A percentile compares a stretch with the other conserved stretches of the same genome.
phyloP scores from a whole-genome alignment of 2,797 vertebrate genomes.

The Lacerta viridis region DNA sequence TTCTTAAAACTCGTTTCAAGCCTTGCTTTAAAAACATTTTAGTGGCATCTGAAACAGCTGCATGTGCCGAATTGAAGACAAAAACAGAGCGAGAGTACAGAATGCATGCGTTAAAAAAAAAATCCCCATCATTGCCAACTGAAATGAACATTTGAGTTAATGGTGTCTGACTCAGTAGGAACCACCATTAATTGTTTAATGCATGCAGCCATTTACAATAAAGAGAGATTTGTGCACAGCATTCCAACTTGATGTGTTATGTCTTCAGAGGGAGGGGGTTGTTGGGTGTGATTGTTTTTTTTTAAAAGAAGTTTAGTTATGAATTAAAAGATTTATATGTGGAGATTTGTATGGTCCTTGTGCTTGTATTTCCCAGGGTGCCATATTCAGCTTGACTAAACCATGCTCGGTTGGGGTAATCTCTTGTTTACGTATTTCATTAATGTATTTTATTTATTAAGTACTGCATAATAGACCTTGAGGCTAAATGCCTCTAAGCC shows the following conservation, averaged over 20 bases:
- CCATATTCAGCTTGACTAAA: constrained; percentile 12
- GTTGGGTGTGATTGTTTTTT: constrained; percentile 32
- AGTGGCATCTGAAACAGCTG: background rate
- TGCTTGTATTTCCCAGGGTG: constrained; percentile 10
- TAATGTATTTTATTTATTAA: background rate
- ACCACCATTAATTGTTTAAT: constrained; percentile 40
- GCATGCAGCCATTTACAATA: constrained; percentile 25
- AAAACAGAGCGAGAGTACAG: background rate
- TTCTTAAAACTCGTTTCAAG: background rate
- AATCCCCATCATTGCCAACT: constrained; percentile 21
- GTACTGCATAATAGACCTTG: background rate
- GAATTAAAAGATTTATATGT: constrained; percentile 30
- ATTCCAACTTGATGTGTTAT: constrained; percentile 29
- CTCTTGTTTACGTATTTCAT: constrained; percentile 21
- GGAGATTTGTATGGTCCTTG: background rate
- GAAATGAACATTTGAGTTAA: constrained; percentile 22
- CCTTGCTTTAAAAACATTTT: background rate
- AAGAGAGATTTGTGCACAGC: constrained; percentile 23
- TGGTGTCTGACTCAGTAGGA: constrained; percentile 20
- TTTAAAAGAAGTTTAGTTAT: constrained; percentile 44
- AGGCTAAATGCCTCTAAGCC: background rate
- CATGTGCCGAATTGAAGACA: background rate
- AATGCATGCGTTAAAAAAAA: constrained; percentile 55
- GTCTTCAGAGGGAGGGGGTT: constrained; percentile 32
- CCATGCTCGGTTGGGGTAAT: background rate